Conservation (phyloP, 2,888 invertebrate species). For the Ctena decussata region DNA sequence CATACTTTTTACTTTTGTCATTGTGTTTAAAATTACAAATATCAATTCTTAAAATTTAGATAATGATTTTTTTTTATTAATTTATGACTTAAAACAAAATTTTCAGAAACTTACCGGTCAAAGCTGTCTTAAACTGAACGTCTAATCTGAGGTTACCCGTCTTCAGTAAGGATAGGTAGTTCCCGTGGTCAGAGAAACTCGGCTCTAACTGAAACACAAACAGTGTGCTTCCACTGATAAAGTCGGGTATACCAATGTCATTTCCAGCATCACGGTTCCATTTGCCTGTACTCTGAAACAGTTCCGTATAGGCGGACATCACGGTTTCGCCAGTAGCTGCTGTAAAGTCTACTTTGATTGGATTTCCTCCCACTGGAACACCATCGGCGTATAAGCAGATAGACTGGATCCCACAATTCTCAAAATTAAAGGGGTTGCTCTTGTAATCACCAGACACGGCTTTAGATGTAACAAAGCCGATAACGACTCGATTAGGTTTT, state of each 20-base stretch:
- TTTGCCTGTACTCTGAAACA: background rate
- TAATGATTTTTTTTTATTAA: too few relatives aligned
- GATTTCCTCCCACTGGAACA: background rate
- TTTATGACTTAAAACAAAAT: too few relatives aligned
- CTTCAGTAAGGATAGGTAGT: background rate
- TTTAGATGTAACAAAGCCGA: background rate
- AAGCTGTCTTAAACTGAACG: background rate
- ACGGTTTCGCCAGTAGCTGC: background rate
- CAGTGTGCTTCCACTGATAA: background rate
- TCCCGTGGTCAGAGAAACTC: background rate
- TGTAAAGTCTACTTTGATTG: background rate
- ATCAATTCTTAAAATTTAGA: too few relatives aligned
- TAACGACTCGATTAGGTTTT: slow-evolving; percentile 3
- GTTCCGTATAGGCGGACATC: background rate
- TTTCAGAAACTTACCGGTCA: too few relatives aligned
- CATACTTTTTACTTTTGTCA: too few relatives aligned
- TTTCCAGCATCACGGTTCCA: background rate
- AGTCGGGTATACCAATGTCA: background rate
- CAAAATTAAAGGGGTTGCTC: slow-evolving; percentile 1
- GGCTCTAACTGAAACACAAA: slow-evolving; percentile 9
- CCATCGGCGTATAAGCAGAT: background rate
- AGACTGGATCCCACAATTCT: background rate
- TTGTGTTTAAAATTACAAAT: too few relatives aligned
- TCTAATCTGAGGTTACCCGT: slow-evolving; percentile 2
- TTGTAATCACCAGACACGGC: background rate